These are phyloP conservation scores for Platichthys flesus DNA, from an alignment of 2,113 vertebrate species.

Conservation along the genomic window DNA sequence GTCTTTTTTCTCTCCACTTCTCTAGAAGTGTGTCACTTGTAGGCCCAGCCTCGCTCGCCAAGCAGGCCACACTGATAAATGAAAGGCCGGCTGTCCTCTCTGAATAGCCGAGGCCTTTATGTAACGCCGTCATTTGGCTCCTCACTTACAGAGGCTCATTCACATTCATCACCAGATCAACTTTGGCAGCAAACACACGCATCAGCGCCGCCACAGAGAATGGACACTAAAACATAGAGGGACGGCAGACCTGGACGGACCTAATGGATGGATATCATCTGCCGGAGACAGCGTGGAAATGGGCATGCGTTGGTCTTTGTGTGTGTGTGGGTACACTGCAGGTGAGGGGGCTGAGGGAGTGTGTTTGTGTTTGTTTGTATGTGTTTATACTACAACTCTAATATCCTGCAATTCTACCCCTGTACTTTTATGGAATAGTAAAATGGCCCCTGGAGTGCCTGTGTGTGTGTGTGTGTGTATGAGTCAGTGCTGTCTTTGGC, in stretches of 20 bases:
- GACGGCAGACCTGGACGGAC: constrained; percentile 19
- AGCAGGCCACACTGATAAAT: constrained; percentile 31
- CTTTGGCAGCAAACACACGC: constrained; percentile 40
- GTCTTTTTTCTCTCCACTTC: neutral
- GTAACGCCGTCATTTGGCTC: constrained; percentile 69
- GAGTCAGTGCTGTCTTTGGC: constrained; percentile 54
- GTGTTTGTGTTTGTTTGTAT: constrained; percentile 1
- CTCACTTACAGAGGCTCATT: constrained; percentile 64
- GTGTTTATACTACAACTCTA: constrained; percentile 23
- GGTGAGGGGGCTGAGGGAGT: neutral
- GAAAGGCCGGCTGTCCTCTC: constrained; percentile 59
- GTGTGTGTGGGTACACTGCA: constrained; percentile 23
- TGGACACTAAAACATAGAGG: constrained; percentile 16
- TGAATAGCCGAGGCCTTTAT: constrained; percentile 63
- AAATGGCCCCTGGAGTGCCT: constrained; percentile 30
- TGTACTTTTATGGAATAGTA: constrained; percentile 47
- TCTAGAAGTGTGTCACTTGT: neutral
- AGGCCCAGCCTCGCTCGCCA: neutral
- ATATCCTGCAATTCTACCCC: constrained; percentile 31
- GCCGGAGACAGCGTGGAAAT: constrained; percentile 23
- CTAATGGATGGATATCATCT: constrained; percentile 35
- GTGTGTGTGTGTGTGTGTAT: constrained; percentile 31
- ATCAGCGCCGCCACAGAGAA: constrained; percentile 27
- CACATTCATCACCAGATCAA: constrained; percentile 65
- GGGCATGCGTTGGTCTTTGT: constrained; percentile 40